Evolutionary conservation across 2,797 vertebrate species (phyloP).

Genomic region (Pangasius macronema): DNA sequence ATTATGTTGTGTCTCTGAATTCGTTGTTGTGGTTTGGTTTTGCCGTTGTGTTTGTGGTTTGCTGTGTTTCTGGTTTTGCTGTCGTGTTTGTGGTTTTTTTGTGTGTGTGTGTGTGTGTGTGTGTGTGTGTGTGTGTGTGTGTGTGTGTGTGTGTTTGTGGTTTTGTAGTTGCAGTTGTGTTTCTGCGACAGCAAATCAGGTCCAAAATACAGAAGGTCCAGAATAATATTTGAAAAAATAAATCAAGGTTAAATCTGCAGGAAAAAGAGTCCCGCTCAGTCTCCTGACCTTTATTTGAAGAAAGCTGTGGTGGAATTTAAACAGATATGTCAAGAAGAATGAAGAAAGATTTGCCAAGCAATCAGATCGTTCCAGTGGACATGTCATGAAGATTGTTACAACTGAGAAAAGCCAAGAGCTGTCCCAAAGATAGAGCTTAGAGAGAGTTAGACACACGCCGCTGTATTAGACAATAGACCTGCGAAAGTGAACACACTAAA

Average conservation of each 20-base stretch:
- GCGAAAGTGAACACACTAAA: neutral
- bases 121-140: no score
- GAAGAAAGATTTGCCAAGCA: neutral
- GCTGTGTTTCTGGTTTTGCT: no score
- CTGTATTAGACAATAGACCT: neutral
- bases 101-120: no score
- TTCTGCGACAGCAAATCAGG: neutral
- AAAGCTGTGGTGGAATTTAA: no score
- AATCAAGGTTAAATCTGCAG: neutral
- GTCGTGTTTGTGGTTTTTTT: no score
- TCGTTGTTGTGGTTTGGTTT: no score
- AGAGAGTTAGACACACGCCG: neutral
- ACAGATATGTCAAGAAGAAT: neutral
- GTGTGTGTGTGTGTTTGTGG: no score
- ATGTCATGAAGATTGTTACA: neutral
- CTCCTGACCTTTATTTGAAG: neutral
- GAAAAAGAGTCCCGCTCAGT: neutral
- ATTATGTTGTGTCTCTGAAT: no score
- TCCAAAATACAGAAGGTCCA: neutral
- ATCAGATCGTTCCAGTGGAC: neutral
- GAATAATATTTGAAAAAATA: neutral
- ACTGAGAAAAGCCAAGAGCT: neutral
- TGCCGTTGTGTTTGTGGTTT: neutral
- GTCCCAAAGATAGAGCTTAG: neutral
- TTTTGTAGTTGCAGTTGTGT: neutral